Evolutionary conservation across 2,888 invertebrate genomes (phyloP), one percentile per base, ranked within the genome.

Genomic region (Diloba caeruleocephala): DNA sequence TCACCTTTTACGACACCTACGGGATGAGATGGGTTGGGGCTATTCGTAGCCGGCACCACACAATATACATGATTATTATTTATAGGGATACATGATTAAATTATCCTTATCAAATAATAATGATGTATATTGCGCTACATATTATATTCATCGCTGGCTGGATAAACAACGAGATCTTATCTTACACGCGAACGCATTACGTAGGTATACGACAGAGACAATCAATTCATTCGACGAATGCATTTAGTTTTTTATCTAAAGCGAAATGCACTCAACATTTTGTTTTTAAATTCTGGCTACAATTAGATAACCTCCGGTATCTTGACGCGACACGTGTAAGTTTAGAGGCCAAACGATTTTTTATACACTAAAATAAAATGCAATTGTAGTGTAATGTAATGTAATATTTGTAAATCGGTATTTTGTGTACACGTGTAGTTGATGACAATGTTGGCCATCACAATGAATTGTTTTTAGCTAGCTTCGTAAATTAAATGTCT

Each of bases 211-310:
- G 46, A 28, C 46, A 29, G 13, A 53, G 49, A 68, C 41, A 45
- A 38, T 34, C 34, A 31, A 48, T 33, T 14, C 23, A 46, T 44
- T n/a, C n/a, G n/a, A n/a, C n/a, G 33, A 28, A 32, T 53, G 61
- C 56, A 46, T 65, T 46, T 52, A 53, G 45, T 58, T 50, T 62
- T 52, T 41, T 39, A 42, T 39, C 25, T 12, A 56, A 55, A 50
- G 13, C 34, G 1, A 74, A 79, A 63, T 88, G 88, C 89, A 90
- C 76, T 84, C 79, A 84, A 84, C 83, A 87, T 82, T 79, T 83
- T 79, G 82, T 84, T 82, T 43, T 66, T 58, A 58, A 71, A 71
- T 64, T 60, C 56, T 52, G 49, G 21, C 50, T 68, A 74, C 66
- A 74, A 74, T 77, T 74, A 76, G 72, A 79, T 77, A 80, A 76